Evolutionary conservation across 2,113 vertebrate species (phyloP).

Genomic region (Hystrix cristata): DNA sequence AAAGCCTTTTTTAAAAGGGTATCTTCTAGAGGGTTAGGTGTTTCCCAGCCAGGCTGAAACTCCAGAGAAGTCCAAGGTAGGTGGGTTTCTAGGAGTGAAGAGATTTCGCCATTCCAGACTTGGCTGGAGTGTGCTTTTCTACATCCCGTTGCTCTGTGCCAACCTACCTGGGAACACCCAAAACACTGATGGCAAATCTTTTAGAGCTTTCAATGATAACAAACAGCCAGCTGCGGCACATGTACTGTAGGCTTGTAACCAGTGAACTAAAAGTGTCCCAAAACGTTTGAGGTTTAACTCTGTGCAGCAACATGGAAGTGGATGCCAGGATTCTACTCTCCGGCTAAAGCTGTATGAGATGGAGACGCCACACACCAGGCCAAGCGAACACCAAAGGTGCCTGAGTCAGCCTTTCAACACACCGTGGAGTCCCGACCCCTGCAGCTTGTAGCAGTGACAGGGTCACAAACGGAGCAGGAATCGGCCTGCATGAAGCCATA

Average conservation of each 20-base stretch:
- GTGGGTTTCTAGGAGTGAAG: not conserved
- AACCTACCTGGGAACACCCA: not conserved
- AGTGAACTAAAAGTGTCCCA: not conserved
- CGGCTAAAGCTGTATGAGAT: not conserved
- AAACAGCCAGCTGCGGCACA: not conserved
- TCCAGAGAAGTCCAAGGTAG: not conserved
- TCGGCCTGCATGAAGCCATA: not conserved
- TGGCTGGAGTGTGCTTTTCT: not conserved
- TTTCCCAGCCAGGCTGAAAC: not conserved
- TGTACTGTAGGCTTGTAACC: not conserved
- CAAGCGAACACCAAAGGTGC: not conserved
- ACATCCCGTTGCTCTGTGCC: not conserved
- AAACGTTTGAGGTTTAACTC: not conserved
- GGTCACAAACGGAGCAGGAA: not conserved
- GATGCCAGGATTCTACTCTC: not conserved
- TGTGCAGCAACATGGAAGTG: not conserved
- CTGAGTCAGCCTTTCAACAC: not conserved
- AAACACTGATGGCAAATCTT: not conserved
- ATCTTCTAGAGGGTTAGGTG: not conserved
- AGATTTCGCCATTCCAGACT: not conserved
- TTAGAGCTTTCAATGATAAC: not conserved
- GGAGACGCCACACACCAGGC: not conserved
- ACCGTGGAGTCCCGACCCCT: rapidly evolving
- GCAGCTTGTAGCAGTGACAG: not conserved
- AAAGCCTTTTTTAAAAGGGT: not conserved